Base-by-base conservation (phyloP, 2,113 vertebrate genomes). In the Ciconia maguari region DNA sequence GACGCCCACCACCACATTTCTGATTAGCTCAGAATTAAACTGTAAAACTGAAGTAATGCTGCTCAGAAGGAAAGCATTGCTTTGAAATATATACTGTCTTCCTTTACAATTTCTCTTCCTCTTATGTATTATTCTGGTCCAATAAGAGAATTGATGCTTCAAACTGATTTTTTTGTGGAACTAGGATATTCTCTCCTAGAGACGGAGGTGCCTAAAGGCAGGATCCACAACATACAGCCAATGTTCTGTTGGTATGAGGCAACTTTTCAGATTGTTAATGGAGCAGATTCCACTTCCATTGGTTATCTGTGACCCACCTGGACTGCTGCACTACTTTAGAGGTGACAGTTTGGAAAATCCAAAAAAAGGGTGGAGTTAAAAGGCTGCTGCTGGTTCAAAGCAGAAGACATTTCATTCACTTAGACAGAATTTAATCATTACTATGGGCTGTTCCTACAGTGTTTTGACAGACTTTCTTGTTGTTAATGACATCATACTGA, bases 121-220 rank as follows among this genome's bases (percentile, higher is more conserved):
- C 1, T 1, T 55, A 29, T 10, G 2, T 12, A 16, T 66, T 57
- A 46, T 0, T 41, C 9, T 12, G 0, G 25, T 68, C 8, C 41
- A 48, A 1, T 26, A 51, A 36, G 21, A 57, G 3, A 83, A 32
- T 15, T 65, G 9, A 24, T 58, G 6, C 10, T 32, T 88, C 46
- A 79, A 78, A 21, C 17, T 36, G 36, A 69, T 7, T n/a, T 66
- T 66, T 81, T 57, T 88, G 16, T 46, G 21, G 21, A 68, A 74
- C n/a, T n/a, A n/a, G 4, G 15, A 44, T 57, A 34, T 41, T 74
- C 21, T 34, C 1, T 9, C 6, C 48, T 55, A 36, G 13, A 85
- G 30, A 44, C 11, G 2, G 36, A 85, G 6, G 11, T 62, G 9
- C 16, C 20, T 81, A 10, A 74, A 30, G 16, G 68, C 54, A n/a